Percentiles rank a stretch among this genome's conserved stretches.
These are phyloP conservation scores for Orestias chungarensis DNA, from an alignment of 2,797 vertebrate species.

Conservation along the genomic window DNA sequence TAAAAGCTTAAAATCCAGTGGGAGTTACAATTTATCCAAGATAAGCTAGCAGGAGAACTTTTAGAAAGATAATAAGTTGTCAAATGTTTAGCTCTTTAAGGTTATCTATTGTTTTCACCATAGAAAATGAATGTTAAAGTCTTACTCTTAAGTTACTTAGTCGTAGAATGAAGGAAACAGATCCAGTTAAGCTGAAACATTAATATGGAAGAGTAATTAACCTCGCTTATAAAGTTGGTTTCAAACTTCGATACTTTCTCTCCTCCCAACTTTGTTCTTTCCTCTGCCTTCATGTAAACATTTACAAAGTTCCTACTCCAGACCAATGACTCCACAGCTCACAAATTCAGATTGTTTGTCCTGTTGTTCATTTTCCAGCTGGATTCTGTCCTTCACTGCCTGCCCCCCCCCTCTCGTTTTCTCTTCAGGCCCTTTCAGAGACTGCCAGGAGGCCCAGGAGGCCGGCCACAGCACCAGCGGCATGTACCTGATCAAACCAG, in stretches of 20 bases:
- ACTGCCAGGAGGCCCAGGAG: conserved; percentile 91
- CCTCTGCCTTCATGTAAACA: neutral
- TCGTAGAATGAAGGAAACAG: neutral
- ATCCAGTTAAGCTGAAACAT: neutral
- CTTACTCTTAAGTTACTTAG: neutral
- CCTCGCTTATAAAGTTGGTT: neutral
- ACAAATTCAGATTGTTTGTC: neutral
- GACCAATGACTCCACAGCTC: neutral
- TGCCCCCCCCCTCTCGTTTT: conserved; percentile 27
- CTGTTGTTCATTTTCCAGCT: conserved; percentile 7
- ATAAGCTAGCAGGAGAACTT: neutral
- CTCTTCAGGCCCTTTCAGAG: conserved; percentile 89
- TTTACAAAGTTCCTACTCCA: neutral
- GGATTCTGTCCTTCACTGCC: neutral
- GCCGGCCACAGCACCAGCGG: conserved; percentile 89
- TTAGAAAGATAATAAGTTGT: neutral
- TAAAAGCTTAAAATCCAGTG: neutral
- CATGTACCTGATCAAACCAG: conserved; percentile 92
- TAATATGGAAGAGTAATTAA: neutral
- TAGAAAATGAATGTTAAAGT: neutral
- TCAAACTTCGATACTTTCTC: neutral
- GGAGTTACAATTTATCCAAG: neutral
- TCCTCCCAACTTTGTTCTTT: neutral
- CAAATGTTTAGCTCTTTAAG: neutral
- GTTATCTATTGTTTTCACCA: neutral